Evolutionary conservation across 2,113 vertebrate species (phyloP).

Genomic region (Microcebus griseorufus): DNA sequence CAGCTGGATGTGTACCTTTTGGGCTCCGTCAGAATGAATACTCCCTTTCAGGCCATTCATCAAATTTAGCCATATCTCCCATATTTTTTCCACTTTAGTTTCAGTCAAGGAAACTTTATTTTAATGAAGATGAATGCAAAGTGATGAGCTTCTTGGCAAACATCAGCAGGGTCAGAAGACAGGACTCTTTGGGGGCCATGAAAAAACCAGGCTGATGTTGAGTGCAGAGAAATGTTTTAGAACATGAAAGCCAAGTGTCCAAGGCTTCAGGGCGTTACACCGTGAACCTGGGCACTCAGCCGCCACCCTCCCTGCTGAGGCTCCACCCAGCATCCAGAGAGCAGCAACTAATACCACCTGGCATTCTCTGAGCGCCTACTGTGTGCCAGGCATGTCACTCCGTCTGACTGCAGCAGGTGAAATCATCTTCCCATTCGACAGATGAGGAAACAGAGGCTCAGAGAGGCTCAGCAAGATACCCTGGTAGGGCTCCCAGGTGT

Average conservation of each 20-base stretch:
- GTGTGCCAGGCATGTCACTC: background rate
- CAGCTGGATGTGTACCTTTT: background rate
- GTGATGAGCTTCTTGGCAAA: background rate
- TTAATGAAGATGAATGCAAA: background rate
- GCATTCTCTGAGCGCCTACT: background rate
- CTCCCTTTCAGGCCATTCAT: background rate
- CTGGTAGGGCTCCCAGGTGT: background rate
- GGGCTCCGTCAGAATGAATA: background rate
- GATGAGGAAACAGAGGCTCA: background rate
- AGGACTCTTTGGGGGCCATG: background rate
- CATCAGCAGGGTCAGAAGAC: background rate
- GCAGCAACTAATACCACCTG: accelerated
- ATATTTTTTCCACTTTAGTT: background rate
- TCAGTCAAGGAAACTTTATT: background rate
- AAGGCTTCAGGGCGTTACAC: background rate
- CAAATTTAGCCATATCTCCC: background rate
- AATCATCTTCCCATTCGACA: background rate
- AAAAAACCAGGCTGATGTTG: background rate
- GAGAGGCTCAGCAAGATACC: background rate
- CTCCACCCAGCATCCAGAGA: background rate
- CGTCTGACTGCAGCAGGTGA: background rate
- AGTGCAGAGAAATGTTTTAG: background rate
- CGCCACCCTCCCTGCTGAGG: accelerated
- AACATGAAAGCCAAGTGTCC: background rate
- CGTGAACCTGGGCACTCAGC: accelerated